Conservation (phyloP, 2,888 invertebrate species). For the Drosophila fulvimacula region DNA sequence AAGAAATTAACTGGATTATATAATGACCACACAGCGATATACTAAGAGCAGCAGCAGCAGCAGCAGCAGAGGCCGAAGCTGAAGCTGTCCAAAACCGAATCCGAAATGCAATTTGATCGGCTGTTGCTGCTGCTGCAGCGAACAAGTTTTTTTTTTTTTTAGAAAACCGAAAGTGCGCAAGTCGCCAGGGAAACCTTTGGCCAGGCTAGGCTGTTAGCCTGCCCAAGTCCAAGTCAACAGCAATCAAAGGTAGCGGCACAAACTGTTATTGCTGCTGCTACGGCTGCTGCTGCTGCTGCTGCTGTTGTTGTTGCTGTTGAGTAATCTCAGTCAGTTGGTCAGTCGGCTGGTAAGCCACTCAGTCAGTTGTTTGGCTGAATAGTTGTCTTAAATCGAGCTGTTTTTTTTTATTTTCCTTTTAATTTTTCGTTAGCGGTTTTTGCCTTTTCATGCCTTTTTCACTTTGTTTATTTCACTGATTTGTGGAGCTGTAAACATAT, state of each 20-base stretch:
- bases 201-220: slow-evolving; percentile 39
- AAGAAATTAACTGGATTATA: slow-evolving; percentile 81
- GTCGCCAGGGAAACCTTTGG: slow-evolving; percentile 62
- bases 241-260: slow-evolving; percentile 68
- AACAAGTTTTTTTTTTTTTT: slow-evolving; percentile 67
- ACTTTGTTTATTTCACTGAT: slow-evolving; percentile 46
- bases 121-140: slow-evolving; percentile 51
- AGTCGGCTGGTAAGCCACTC: slow-evolving; percentile 30
- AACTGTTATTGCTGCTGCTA: slow-evolving; percentile 5
- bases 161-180: slow-evolving; percentile 70
- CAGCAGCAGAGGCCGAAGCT: slow-evolving; percentile 17
- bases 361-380: slow-evolving; percentile 33
- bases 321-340: slow-evolving; percentile 58
- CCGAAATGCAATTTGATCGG: slow-evolving; percentile 75
- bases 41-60: slow-evolving; percentile 34
- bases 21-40: slow-evolving; percentile 56
- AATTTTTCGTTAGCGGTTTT: slow-evolving; percentile 22
- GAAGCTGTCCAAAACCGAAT: slow-evolving; percentile 40
- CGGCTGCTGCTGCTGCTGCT: slow-evolving; percentile 12
- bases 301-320: slow-evolving; percentile 43
- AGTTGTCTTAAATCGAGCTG: slow-evolving; percentile 57
- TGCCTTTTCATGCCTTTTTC: slow-evolving; percentile 63
- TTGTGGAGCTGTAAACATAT: slow-evolving; percentile 39
- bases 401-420: slow-evolving; percentile 11
- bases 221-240: slow-evolving; percentile 45